Percentiles rank a stretch among this genome's conserved stretches.
Evolutionary conservation across 2,888 invertebrate genomes (phyloP).

Genomic region (Ypsolopha scabrella): DNA sequence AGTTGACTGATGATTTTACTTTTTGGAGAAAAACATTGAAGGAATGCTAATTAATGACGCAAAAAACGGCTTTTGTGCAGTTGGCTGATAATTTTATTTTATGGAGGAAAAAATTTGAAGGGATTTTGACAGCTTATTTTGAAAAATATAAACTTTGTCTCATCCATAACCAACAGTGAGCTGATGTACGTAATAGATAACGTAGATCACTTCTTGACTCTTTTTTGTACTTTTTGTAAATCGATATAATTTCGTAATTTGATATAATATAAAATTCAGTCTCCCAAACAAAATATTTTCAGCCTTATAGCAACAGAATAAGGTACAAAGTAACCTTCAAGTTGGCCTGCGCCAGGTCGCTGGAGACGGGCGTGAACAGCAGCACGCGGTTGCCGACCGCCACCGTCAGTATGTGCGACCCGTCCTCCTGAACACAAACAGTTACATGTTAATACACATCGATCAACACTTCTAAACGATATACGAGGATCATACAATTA

Average conservation of each 20-base stretch:
- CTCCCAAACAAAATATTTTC: no score
- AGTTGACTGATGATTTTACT: not conserved
- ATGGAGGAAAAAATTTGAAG: not conserved
- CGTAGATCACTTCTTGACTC: no score
- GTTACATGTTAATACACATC: no score
- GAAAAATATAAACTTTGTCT: no score
- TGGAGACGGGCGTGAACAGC: slow-evolving; percentile 93
- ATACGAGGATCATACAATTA: no score
- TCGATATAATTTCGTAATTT: no score
- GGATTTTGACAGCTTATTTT: not conserved
- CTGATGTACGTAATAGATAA: no score
- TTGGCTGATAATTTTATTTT: not conserved
- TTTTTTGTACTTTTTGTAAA: no score
- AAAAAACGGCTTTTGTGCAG: not conserved
- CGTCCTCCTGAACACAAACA: slow-evolving; percentile 77
- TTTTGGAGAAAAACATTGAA: not conserved
- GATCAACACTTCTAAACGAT: no score
- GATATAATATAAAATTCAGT: no score
- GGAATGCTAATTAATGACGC: not conserved
- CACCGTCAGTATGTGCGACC: slow-evolving; percentile 96
- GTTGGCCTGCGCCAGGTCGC: slow-evolving; percentile 94
- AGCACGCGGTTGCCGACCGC: slow-evolving; percentile 94
- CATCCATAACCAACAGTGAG: no score
- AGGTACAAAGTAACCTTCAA: slow-evolving; percentile 69
- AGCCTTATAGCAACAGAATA: not conserved